Evolutionary conservation across 2,888 invertebrate species (phyloP), one percentile per base, ranked within the genome.

Genomic region (Tethea ocularis): DNA sequence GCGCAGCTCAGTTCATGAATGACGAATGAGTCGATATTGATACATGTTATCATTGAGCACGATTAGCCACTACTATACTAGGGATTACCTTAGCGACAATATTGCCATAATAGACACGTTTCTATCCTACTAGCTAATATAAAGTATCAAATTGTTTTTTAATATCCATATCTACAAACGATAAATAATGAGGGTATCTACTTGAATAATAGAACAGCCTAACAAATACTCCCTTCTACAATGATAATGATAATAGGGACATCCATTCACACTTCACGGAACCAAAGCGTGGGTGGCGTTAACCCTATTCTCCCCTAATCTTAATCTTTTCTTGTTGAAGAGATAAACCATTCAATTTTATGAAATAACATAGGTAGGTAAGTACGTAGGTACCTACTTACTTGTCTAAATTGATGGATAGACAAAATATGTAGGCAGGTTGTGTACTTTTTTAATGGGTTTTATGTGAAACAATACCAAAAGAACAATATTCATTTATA

Each of bases 1-100:
- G 61, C 67, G 64, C 61, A 41, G 36, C 36, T 59, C 60, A 52
- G 59, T 46, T 66, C 65, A 66, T 74, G 68, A 64, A 68, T 71
- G 75, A 67, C 66, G 61, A 63, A 71, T 70, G 71, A 71, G 67
- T 69, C 71, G 74, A 69, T 74, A 73, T 71, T 70, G 72, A 73
- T 69, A 63, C 64, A 66, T 68, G 68, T 71, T 71, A 72, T 68
- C 62, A 58, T 62, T 66, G 26, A 51, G 56, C 53, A 56, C 13
- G 29, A 29, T 41, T 51, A 46, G 24, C 41, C 53, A 60, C 13
- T 52, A 60, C 7, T 56, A 56, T 52, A 60, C 7, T 56, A 56
- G 56, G 53, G 56, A 60, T 46, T 46, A 46, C 10, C 8, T 36
- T 22, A 51, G 38, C 52, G 57, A 46, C n/a, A n/a, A 20, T 46